Evolutionary conservation across 2,797 vertebrate genomes (phyloP).

Genomic region (Tolypeutes matacus): DNA sequence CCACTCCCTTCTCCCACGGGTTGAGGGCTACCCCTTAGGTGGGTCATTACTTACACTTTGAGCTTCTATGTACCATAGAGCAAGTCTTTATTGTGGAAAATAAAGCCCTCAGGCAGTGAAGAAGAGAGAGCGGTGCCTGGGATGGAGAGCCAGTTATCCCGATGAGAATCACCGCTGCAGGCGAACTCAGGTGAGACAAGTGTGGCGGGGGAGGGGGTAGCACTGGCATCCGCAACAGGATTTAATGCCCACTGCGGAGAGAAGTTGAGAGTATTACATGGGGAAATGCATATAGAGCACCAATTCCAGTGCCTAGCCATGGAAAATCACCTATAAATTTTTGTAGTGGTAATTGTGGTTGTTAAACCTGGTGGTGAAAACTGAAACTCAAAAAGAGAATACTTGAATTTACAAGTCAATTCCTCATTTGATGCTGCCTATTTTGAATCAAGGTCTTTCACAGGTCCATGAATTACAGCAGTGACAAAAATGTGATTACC

Average conservation of each 20-base stretch:
- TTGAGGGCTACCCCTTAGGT: background rate
- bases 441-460: slow-evolving; percentile 33
- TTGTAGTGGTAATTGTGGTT: background rate
- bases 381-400: slow-evolving; percentile 43
- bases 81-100: background rate
- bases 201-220: background rate
- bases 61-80: background rate
- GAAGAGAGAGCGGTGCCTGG: background rate
- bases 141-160: background rate
- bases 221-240: background rate
- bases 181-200: background rate
- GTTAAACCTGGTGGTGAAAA: slow-evolving; percentile 60
- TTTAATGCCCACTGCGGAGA: background rate
- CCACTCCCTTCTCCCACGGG: background rate
- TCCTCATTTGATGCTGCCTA: background rate
- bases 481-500: background rate
- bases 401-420: slow-evolving; percentile 58
- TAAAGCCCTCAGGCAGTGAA: background rate
- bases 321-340: slow-evolving; percentile 57
- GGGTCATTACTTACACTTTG: slow-evolving; percentile 22
- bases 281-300: background rate
- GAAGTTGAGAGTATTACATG: background rate
- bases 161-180: background rate
- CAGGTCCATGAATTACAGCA: background rate
- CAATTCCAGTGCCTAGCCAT: background rate